Conservation (phyloP, 2,888 invertebrate species). For the Nemapogon koenigi region DNA sequence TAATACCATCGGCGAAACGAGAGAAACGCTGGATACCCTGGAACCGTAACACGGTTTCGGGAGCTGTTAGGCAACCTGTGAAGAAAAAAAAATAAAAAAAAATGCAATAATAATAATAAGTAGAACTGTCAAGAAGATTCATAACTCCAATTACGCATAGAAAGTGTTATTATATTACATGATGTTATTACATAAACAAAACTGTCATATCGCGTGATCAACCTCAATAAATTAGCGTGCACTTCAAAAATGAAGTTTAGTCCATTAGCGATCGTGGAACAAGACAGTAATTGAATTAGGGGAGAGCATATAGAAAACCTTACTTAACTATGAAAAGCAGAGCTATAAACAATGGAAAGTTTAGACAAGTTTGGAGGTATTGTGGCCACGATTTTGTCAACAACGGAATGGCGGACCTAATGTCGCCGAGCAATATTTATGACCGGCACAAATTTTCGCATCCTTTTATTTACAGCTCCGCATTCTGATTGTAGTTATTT, state of each 20-base stretch:
- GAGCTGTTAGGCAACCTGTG: too few relatives aligned
- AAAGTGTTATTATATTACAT: too few relatives aligned
- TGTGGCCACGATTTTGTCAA: conserved; percentile 57
- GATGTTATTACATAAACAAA: too few relatives aligned
- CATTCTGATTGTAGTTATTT: too few relatives aligned
- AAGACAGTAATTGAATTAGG: conserved; percentile 33
- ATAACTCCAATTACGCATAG: too few relatives aligned
- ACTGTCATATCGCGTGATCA: conserved; percentile 4
- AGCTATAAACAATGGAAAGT: conserved; percentile 52
- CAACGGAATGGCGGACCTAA: conserved; percentile 57
- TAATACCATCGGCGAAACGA: too few relatives aligned
- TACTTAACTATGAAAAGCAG: conserved; percentile 33
- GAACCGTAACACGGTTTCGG: too few relatives aligned
- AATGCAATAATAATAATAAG: too few relatives aligned
- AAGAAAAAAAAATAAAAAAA: too few relatives aligned
- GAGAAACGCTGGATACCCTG: too few relatives aligned
- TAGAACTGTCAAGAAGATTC: too few relatives aligned
- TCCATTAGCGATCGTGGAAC: conserved; percentile 11
- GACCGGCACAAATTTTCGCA: conserved; percentile 51
- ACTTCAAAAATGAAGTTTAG: conserved; percentile 3
- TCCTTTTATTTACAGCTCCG: conserved; percentile 51
- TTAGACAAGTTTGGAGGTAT: conserved; percentile 56
- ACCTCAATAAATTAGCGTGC: conserved; percentile 1
- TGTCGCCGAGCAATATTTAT: conserved; percentile 54
- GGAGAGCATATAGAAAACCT: conserved; percentile 25